Evolutionary conservation across 2,888 invertebrate species (phyloP), one percentile per base, ranked within the genome.

Genomic region (Sminthurides aquaticus): DNA sequence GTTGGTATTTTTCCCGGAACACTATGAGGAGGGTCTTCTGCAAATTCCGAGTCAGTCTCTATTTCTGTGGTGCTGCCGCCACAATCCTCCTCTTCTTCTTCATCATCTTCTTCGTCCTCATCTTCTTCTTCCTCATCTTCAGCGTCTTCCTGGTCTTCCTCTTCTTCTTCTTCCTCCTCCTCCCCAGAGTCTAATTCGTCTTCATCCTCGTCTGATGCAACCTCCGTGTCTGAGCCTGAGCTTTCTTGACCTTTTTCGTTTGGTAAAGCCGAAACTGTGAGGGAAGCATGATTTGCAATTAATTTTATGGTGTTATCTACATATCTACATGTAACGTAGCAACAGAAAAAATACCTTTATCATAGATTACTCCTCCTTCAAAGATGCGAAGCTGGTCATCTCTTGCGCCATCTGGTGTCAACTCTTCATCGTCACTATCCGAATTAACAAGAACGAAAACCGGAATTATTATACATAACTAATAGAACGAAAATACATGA

Each of bases 41-140:
- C 92, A 77, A 93, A 92, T 80, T 93, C 92, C 27, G 92, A 92
- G 80, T 93, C 92, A 0, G 92, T 92, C 57, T 91, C 91, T 75
- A 92, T 92, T 82, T 92, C 92, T 1, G 92, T 92, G 1, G 90
- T 91, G 5, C 91, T 91, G 75, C 91, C 91, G 73, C 87, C 86
- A 72, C 71, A 72, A 56, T 72, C 74, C 1, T 87, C 87, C 8
- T 71, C 72, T 56, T 76, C 76, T 20, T 67, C 67, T 22, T 79
- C 80, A 62, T 78, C 78, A 74, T 81, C 80, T 60, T 74, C 76
- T 1, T 77, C 76, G 48, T 75, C 75, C 54, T 74, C 75, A 49
- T 76, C 74, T 43, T 73, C 74, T 20, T 72, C 72, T 59, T 75
- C 75, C 27, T 62, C 60, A 43, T 71, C 72, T 20, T 67, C 66